Base-by-base conservation (phyloP, 2,113 vertebrate genomes). In the Clarias batrachus region DNA sequence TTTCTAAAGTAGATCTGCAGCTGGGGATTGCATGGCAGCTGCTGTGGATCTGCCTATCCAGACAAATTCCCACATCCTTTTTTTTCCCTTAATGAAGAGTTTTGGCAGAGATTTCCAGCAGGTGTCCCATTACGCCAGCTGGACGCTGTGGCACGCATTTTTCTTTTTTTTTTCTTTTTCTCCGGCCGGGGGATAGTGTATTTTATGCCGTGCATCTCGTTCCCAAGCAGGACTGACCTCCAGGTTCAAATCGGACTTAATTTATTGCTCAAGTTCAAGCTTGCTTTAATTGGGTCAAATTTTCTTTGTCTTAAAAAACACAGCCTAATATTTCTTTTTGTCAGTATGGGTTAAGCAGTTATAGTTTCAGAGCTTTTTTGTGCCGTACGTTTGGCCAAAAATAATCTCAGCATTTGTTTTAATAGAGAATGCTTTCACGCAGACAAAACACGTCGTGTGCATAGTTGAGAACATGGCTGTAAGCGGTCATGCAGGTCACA, bases 41-140 rank as follows among this genome's bases (percentile, higher is more conserved):
- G 94, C 93, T 92, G 92, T 81, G 90, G 80, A 91, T 92, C 94
- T 88, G 90, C 87, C 88, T 92, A 93, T 92, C 91, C 94, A 91
- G 91, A 90, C 87, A 91, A 89, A 92, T 94, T 95, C 93, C 94
- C 94, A 94, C 91, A 90, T 93, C 87, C 90, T 90, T 87, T 91
- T 83, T 77, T 89, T 48, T 16, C 12, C 2, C 41, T 78, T 94
- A 94, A 94, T 94, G 92, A 94, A 94, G 93, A 92, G 92, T 91
- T 93, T 92, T 92, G 93, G 91, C 91, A 92, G 91, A 90, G 63
- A 79, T n/a, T 63, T 73, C 79, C 77, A 57, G 4, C 78, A 89
- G 88, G 85, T 88, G 88, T 83, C 89, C 92, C 90, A 90, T 92
- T 94, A 94, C 71, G 66, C 83, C 52, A 62, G 85, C 90, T 91